Percentiles rank a stretch among this genome's conserved stretches.
Evolutionary conservation across 2,888 invertebrate genomes (phyloP).

Genomic region (Mamestra brassicae): DNA sequence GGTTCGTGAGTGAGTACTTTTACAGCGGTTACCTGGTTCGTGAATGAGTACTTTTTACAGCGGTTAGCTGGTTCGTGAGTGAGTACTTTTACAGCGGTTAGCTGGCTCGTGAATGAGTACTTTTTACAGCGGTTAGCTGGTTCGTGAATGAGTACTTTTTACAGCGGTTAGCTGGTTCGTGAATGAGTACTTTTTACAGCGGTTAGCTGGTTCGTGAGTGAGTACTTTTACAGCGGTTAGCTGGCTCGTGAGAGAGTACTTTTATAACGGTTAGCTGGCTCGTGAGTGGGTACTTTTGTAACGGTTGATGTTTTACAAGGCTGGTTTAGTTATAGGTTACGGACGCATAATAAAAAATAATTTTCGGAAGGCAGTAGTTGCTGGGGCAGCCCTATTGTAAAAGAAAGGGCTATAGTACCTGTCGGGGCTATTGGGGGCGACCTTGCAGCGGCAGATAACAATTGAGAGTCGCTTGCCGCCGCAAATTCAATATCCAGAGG

Average conservation of each 20-base stretch:
- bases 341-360: too few relatives aligned
- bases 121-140: background rate
- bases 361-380: background rate
- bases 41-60: background rate
- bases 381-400: constrained; percentile 78
- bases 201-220: too few relatives aligned
- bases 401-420: constrained; percentile 88
- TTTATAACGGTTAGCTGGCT: background rate
- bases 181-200: background rate
- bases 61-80: background rate
- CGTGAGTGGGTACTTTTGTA: background rate
- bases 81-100: background rate
- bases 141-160: background rate
- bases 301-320: background rate
- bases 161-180: background rate
- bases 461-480: constrained; percentile 86
- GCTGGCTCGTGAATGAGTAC: background rate
- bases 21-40: background rate
- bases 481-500: constrained; percentile 90
- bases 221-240: too few relatives aligned
- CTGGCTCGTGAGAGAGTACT: too few relatives aligned
- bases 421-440: constrained; percentile 81
- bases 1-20: background rate
- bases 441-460: constrained; percentile 90
- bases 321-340: background rate